Conservation (phyloP, 2,888 invertebrate species). For the Boloria euphrosyne region DNA sequence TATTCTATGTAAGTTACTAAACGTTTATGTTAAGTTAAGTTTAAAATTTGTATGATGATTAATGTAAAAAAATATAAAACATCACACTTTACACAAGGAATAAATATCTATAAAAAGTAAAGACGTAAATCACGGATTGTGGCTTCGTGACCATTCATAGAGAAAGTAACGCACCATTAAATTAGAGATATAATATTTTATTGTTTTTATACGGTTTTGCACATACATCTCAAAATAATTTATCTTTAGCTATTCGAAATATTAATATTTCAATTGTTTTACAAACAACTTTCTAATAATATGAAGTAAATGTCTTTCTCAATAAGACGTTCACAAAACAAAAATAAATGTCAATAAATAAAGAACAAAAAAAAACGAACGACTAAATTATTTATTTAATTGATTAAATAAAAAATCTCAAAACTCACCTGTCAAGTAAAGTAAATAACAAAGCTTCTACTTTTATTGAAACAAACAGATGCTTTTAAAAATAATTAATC, state of each 20-base stretch:
- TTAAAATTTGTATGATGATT: background rate
- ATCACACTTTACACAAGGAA: constrained; percentile 1
- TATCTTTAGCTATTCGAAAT: background rate
- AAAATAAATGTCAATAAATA: too few relatives aligned
- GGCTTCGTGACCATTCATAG: constrained; percentile 30
- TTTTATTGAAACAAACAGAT: constrained; percentile 3
- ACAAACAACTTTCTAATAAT: background rate
- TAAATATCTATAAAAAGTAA: constrained; percentile 12
- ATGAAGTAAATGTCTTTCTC: background rate
- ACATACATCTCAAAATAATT: constrained; percentile 10
- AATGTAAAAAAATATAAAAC: background rate
- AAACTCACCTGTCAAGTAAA: constrained; percentile 12
- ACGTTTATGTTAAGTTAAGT: background rate
- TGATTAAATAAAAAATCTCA: background rate
- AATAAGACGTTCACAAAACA: too few relatives aligned
- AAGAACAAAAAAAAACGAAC: too few relatives aligned
- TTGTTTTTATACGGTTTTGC: constrained; percentile 25
- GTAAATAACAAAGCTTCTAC: constrained; percentile 3
- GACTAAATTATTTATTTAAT: too few relatives aligned
- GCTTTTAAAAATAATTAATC: constrained; percentile 8
- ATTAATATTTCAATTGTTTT: background rate
- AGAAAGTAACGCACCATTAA: constrained; percentile 33
- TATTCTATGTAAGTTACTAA: too few relatives aligned
- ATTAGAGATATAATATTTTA: constrained; percentile 33
- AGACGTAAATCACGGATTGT: constrained; percentile 24